Evolutionary conservation across 2,797 vertebrate species (phyloP).

Genomic region (Malacoraja senta): DNA sequence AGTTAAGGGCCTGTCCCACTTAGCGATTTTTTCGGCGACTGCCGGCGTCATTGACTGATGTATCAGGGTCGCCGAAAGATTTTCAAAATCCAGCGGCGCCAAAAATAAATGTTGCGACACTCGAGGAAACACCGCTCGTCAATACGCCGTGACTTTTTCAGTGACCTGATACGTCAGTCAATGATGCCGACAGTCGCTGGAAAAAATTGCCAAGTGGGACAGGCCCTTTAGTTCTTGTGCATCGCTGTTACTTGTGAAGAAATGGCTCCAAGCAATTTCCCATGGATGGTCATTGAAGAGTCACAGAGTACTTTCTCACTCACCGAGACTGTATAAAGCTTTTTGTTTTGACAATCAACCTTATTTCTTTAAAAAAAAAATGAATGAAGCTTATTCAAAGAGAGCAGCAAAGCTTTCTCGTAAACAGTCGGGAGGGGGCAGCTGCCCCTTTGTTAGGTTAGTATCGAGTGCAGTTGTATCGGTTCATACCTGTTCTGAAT

Average conservation of each 20-base stretch:
- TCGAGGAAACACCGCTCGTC: no score
- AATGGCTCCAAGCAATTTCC: not conserved
- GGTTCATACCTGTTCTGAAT: constrained; percentile 45
- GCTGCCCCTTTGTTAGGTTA: not conserved
- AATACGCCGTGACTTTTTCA: no score
- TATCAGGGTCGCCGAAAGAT: no score
- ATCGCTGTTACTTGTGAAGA: not conserved
- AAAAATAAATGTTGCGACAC: no score
- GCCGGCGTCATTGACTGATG: no score
- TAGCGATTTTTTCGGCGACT: no score
- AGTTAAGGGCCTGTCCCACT: no score
- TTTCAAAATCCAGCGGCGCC: no score
- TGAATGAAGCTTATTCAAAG: not conserved
- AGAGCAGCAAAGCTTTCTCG: not conserved
- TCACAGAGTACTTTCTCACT: not conserved
- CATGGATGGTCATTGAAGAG: not conserved
- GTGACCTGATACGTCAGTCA: no score
- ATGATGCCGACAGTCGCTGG: no score
- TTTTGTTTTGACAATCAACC: not conserved
- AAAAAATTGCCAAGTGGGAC: no score
- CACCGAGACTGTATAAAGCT: not conserved
- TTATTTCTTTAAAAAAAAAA: not conserved
- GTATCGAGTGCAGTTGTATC: constrained; percentile 22
- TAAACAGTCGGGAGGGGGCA: not conserved
- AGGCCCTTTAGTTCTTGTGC: not conserved